phyloP scores from a whole-genome alignment of 2,888 invertebrate species.

The Cylindroiulus punctatus region DNA sequence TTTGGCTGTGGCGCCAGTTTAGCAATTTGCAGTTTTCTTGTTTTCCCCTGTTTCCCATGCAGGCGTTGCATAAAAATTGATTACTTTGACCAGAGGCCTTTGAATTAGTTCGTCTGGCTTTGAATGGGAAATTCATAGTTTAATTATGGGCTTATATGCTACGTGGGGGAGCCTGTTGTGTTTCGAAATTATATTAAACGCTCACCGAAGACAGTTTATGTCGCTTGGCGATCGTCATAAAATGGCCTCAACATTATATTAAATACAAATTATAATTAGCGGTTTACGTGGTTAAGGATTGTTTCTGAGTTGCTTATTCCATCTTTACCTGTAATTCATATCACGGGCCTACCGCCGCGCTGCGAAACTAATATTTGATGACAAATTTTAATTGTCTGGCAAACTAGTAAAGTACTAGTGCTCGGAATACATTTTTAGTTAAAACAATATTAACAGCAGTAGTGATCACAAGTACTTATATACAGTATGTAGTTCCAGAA shows the following conservation, averaged over 20 bases:
- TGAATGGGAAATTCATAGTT: not conserved
- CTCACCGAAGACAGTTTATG: not conserved
- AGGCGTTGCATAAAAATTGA: conserved; percentile 20
- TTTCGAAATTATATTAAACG: conserved; percentile 3
- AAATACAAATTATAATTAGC: not conserved
- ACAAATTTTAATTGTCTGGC: too few species aligned
- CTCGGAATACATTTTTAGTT: too few species aligned
- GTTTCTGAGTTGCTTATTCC: not conserved
- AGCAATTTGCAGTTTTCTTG: not conserved
- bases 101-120: not conserved
- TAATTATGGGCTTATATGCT: conserved; percentile 11
- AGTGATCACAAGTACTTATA: too few species aligned
- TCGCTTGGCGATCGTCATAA: not conserved
- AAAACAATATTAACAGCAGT: too few species aligned
- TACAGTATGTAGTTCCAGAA: too few species aligned
- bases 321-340: too few species aligned
- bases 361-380: too few species aligned
- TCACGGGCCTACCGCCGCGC: too few species aligned
- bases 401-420: too few species aligned
- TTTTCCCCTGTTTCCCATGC: not conserved
- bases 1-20: not conserved
- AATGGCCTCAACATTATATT: not conserved
- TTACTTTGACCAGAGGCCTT: not conserved
- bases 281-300: not conserved
- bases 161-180: not conserved